Base-by-base conservation (phyloP, 2,797 vertebrate species). In the Tarsius wallacei region DNA sequence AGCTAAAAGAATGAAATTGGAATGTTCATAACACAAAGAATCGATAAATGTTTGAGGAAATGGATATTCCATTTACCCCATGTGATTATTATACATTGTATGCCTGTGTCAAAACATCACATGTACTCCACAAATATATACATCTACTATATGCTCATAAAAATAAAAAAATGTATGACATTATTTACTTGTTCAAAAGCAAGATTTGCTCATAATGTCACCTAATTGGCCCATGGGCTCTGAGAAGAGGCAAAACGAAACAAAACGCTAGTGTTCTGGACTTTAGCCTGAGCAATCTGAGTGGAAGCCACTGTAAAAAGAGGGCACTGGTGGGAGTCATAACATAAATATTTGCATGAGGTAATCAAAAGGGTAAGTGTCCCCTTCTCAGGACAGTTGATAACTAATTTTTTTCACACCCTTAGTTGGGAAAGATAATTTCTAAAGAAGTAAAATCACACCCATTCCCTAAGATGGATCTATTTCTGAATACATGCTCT, bases 371-470 rank as follows among this genome's bases (percentile, higher is more conserved):
- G 14, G 16, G 0, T 42, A 36, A 49, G 22, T 13, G 7, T 31
- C 31, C 42, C 19, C 19, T 91, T 91, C 49, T 96, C 77, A 42
- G 49, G 11, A 26, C 81, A 68, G 31, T 76, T 96, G 68, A 33
- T 82, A 74, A 16, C 36, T 70, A 31, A 28, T 24, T 28, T 61
- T 63, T 76, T 22, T 80, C 33, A 68, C 31, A 47, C 17, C 36
- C 28, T 88, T 71, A 66, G 0, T 81, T 59, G 61, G 16, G 28
- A 94, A 95, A 57, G 57, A 73, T 19, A 31, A 6, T 76, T 74
- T 80, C 77, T 84, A 51, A 80, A 87, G 61, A 51, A 78, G 55
- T 73, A 73, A 76, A 93, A 80, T 94, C 89, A 51, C 5, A 70
- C 8, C 22, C 10, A 59, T 93, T 85, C 24, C 17, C 47, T 36